Percentiles rank a stretch among this genome's conserved stretches.
Evolutionary conservation across 2,797 vertebrate species (phyloP).

Genomic region (Chlorospingus semifuscus): DNA sequence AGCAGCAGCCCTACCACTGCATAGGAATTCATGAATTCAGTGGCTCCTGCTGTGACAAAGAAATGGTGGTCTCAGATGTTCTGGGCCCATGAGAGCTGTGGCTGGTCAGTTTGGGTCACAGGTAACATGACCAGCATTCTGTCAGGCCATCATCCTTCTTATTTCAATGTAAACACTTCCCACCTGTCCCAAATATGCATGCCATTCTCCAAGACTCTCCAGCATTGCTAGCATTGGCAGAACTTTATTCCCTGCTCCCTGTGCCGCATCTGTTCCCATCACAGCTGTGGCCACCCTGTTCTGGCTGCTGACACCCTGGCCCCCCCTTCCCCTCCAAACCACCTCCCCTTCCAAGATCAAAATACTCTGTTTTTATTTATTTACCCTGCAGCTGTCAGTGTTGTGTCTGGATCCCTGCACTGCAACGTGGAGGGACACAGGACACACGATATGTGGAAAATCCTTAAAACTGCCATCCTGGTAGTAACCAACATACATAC

Average conservation of each 20-base stretch:
- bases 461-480: constrained; percentile 83
- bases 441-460: constrained; percentile 80
- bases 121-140: constrained; percentile 76
- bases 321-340: not conserved
- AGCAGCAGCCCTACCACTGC: not conserved
- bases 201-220: constrained; percentile 82
- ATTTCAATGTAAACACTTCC: constrained; percentile 91
- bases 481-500: constrained; percentile 75
- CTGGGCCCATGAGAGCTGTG: not conserved
- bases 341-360: constrained; percentile 73
- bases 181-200: constrained; percentile 88
- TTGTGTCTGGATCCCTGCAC: constrained; percentile 90
- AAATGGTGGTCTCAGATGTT: not conserved
- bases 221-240: constrained; percentile 82
- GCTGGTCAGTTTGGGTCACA: constrained; percentile 79
- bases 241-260: constrained; percentile 71
- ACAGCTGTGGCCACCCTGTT: constrained; percentile 76
- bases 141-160: constrained; percentile 74
- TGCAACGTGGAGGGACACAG: constrained; percentile 73
- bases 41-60: not conserved
- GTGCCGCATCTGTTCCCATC: constrained; percentile 82
- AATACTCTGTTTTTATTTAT: constrained; percentile 93
- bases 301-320: constrained; percentile 64
- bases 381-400: constrained; percentile 89
- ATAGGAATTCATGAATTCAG: not conserved